Evolutionary conservation across 2,797 vertebrate genomes (phyloP), one percentile per base, ranked within the genome.

Genomic region (Alosa sapidissima): DNA sequence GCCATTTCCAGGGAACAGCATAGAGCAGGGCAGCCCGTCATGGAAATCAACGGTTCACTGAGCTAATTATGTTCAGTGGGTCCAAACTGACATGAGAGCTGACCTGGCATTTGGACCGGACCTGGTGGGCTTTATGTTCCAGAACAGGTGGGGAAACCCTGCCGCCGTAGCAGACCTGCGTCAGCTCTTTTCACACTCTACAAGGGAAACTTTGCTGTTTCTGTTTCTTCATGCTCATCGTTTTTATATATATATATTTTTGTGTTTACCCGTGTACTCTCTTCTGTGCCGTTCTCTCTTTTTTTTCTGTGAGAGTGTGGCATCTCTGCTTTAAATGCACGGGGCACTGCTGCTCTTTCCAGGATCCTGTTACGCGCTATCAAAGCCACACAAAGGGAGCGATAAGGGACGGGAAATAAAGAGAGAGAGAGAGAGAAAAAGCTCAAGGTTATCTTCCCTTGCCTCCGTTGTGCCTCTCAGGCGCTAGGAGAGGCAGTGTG

Each of bases 361-460:
- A 1, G 33, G 36, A 75, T 78, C 72, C 72, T 21, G 72, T 75
- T 78, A 45, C 16, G 5, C 14, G 14, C 36, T 78, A 78, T 78
- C 72, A 78, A 78, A 78, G 21, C 36, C 36, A 78, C 72, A 78
- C 65, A 78, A 78, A 78, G 72, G 72, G 1, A n/a, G 72, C 19
- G 72, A 78, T 78, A 78, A 78, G 72, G 19, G 72, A 78, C 36
- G 5, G 72, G 72, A 78, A 75, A 78, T 47, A 78, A 47, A 78
- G 41, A 41, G 2, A 41, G 54, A 19, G 16, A 55, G 54, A 19
- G 16, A 55, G 54, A 19, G 21, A 19, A 55, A 72, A 47, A 19
- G 72, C 72, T 78, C 72, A 78, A 78, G 72, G 72, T 78, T 78
- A 78, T 78, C 72, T 78, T 78, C 72, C 14, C 89, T 60, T 9